phyloP scores from a whole-genome alignment of 2,888 invertebrate species.

The Drosophila borealis region DNA sequence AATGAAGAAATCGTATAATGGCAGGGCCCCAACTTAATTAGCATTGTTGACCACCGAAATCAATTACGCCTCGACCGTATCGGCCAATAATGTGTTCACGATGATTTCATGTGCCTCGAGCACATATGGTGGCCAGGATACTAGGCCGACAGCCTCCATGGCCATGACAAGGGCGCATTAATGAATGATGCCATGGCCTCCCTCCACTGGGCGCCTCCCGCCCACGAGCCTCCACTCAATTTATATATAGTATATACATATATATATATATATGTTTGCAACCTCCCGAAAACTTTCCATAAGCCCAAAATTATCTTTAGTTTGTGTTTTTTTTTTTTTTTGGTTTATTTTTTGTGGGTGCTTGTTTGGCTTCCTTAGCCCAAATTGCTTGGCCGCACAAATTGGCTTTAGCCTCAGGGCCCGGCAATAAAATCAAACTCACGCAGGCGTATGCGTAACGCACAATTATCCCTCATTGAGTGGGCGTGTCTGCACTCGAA shows the following conservation, averaged over 20 bases:
- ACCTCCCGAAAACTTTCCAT: slow-evolving; percentile 45
- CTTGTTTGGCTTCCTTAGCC: slow-evolving; percentile 59
- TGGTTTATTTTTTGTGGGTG: slow-evolving; percentile 13
- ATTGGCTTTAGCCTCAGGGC: slow-evolving; percentile 56
- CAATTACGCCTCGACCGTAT: slow-evolving; percentile 57
- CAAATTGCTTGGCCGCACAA: slow-evolving; percentile 64
- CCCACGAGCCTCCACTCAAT: slow-evolving; percentile 31
- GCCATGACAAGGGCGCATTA: slow-evolving; percentile 46
- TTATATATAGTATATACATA: slow-evolving; percentile 7
- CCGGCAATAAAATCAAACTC: slow-evolving; percentile 71
- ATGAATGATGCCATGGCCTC: slow-evolving; percentile 49
- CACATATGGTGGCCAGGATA: slow-evolving; percentile 45
- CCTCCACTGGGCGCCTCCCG: slow-evolving; percentile 17
- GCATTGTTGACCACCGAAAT: slow-evolving; percentile 50
- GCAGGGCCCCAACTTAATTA: slow-evolving; percentile 54
- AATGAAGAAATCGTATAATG: slow-evolving; percentile 66
- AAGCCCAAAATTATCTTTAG: slow-evolving; percentile 49
- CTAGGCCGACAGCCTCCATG: slow-evolving; percentile 26
- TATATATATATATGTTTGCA: not conserved
- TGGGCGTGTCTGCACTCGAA: slow-evolving; percentile 61
- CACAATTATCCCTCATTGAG: slow-evolving; percentile 74
- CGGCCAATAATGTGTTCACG: slow-evolving; percentile 25
- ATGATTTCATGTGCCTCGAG: slow-evolving; percentile 45
- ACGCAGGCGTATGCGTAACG: slow-evolving; percentile 73
- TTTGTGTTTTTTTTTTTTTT: slow-evolving; percentile 23